Base-by-base conservation (phyloP, 2,797 vertebrate species). In the Tokudaia tokunoshimensis region DNA sequence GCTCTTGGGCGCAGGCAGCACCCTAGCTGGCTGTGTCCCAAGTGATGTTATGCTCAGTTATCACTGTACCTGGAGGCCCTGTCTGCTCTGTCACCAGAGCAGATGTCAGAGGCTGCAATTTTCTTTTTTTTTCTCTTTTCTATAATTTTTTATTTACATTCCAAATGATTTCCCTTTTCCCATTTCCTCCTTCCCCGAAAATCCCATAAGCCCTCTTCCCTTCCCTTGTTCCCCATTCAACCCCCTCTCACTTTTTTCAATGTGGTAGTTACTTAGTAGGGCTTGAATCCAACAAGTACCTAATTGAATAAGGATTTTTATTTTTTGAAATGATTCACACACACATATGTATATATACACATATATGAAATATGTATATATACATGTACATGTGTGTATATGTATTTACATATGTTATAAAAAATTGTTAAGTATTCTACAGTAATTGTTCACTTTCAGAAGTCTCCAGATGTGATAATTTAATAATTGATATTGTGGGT, bases 331-430 rank as follows among this genome's bases (percentile, higher is more conserved):
- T 52, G 1, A 34, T 22, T 34, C 15, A n/a, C 52, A 29, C 12
- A 13, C 4, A n/a, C 22, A 13, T 20, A 29, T 6, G 8, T 0
- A 11, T 11, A 41, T 10, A 31, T 10, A n/a, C 12, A 31, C 13
- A 31, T 12, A n/a, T 93, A 15, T 7, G 24, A 2, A 13, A 11
- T 6, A 5, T 24, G 34, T 3, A 57, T 74, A 78, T 47, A 65
- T 22, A 34, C 4, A 67, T 9, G 14, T 72, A 72, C 8, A 72
- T 72, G 14, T 9, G 14, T 34, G 2, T 6, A 12, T 14, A 67
- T 67, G 15, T 34, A 67, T 50, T 85, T 67, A 67, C 31, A 50
- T 67, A 34, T 55, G 47, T 34, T 29, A 26, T 50, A n/a, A 41
- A 24, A 47, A 91, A 70, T 70, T 87, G 6, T 47, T 29, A 78